These are phyloP conservation scores for Pomacea canaliculata DNA, from an alignment of 2,888 invertebrate species.

Conservation along the genomic window DNA sequence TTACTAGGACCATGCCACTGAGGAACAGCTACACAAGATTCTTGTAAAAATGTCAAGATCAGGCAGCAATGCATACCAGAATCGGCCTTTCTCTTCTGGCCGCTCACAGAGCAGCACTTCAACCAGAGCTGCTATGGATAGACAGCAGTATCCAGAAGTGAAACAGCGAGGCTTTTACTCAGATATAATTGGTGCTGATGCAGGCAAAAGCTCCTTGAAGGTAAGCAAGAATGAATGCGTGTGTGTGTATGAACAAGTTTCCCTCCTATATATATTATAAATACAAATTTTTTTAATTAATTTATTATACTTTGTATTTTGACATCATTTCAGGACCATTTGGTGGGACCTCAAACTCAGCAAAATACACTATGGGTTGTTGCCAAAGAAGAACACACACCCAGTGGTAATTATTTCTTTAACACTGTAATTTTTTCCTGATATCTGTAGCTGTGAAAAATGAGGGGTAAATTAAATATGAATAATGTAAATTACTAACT, in stretches of 20 bases:
- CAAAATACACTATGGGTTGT: slow-evolving; percentile 67
- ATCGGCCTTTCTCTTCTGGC: slow-evolving; percentile 58
- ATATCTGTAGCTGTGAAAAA: too few relatives aligned
- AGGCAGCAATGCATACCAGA: slow-evolving; percentile 42
- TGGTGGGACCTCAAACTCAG: slow-evolving; percentile 60
- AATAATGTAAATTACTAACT: too few relatives aligned
- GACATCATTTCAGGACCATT: slow-evolving; percentile 50
- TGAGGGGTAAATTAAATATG: too few relatives aligned
- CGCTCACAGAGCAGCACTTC: slow-evolving; percentile 33
- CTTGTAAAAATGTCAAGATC: slow-evolving; percentile 5
- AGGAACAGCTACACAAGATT: too few relatives aligned
- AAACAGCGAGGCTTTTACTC: slow-evolving; percentile 69
- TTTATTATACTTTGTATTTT: too few relatives aligned
- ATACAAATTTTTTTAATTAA: neutral
- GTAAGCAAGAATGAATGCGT: slow-evolving; percentile 20
- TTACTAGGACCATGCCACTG: slow-evolving; percentile 34
- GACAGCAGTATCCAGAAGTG: slow-evolving; percentile 63
- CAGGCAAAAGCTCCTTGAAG: slow-evolving; percentile 32
- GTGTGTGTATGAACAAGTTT: slow-evolving; percentile 2
- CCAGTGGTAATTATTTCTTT: slow-evolving; percentile 49
- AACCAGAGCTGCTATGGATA: neutral
- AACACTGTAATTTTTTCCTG: too few relatives aligned
- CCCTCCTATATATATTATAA: too few relatives aligned
- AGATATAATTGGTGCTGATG: slow-evolving; percentile 60
- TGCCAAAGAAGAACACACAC: slow-evolving; percentile 66